These are phyloP conservation scores for Buphagus erythrorhynchus DNA, from an alignment of 2,797 vertebrate species.

Conservation along the genomic window DNA sequence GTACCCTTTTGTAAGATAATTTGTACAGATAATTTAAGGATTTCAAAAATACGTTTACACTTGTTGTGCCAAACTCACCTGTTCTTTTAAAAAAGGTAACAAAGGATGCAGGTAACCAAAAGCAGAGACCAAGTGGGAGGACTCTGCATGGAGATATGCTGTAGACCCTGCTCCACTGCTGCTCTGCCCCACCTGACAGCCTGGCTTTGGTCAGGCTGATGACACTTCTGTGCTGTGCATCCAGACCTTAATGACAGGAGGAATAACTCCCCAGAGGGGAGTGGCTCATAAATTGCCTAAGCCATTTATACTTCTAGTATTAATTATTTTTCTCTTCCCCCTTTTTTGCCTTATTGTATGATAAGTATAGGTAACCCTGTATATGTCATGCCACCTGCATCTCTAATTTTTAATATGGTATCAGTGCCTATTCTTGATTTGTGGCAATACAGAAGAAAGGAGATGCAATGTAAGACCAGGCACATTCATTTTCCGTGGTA, in stretches of 20 bases:
- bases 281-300: neutral
- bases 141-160: rapidly evolving
- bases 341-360: neutral
- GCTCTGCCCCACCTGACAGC: neutral
- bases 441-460: neutral
- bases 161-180: neutral
- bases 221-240: neutral
- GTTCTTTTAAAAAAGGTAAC: neutral
- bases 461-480: neutral
- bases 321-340: neutral
- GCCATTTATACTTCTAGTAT: neutral
- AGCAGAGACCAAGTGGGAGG: neutral
- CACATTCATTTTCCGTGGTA: rapidly evolving
- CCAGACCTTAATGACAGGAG: neutral
- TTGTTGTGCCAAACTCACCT: neutral
- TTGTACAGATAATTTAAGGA: neutral
- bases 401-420: neutral
- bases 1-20: neutral
- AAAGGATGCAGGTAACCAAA: neutral
- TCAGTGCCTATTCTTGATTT: neutral
- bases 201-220: neutral
- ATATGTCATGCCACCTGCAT: too few species aligned
- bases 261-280: neutral
- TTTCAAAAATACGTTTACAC: neutral
- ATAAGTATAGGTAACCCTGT: neutral